Conservation (phyloP, 2,888 invertebrate species). For the Apamea epomidion region DNA sequence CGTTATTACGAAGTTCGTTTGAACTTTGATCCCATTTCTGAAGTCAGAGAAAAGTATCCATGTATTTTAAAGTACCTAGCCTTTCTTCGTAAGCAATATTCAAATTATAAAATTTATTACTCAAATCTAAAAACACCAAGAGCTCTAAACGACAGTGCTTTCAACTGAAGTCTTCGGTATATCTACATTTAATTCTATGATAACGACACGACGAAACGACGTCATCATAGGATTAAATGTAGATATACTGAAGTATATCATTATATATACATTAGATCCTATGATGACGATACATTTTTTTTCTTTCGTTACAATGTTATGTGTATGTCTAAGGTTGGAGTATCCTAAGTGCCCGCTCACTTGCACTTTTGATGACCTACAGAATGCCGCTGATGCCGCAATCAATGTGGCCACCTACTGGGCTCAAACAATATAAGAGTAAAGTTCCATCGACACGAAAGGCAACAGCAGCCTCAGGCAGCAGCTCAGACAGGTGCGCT, state of each 20-base stretch:
- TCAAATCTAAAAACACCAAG: neutral
- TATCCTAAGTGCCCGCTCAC: neutral
- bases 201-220: too few species aligned
- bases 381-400: neutral
- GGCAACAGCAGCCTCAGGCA: neutral
- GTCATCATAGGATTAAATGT: too few species aligned
- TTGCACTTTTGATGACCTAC: neutral
- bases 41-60: neutral
- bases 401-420: neutral
- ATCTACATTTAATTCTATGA: neutral
- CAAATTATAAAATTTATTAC: neutral
- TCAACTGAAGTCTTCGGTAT: neutral
- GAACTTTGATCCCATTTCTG: conserved; percentile 13
- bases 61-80: neutral
- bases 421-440: neutral
- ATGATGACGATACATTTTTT: neutral
- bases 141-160: neutral
- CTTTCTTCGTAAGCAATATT: neutral
- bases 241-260: too few species aligned
- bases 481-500: neutral
- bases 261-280: neutral
- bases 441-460: neutral
- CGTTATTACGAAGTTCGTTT: neutral
- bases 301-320: neutral
- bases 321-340: neutral